A percentile compares a stretch with the other conserved stretches of the same genome.
These are phyloP conservation scores for Sylvilagus bachmani DNA, from an alignment of 2,113 vertebrate species.

Conservation along the genomic window DNA sequence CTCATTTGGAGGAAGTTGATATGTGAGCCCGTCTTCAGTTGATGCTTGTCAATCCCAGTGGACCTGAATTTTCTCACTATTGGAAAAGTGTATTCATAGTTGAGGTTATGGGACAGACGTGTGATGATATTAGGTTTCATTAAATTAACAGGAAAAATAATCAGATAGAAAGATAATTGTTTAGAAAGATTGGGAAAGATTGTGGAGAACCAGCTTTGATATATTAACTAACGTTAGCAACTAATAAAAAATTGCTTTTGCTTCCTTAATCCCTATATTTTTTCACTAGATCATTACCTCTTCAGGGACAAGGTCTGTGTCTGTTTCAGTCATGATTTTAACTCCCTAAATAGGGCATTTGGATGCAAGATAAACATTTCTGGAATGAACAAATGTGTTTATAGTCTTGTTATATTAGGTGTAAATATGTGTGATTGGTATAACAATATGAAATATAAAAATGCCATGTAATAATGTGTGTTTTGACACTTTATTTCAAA, in stretches of 20 bases:
- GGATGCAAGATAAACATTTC: background rate
- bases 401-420: background rate
- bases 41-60: background rate
- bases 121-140: background rate
- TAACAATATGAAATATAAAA: background rate
- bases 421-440: background rate
- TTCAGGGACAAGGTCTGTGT: background rate
- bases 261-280: background rate
- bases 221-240: background rate
- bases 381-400: background rate
- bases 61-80: background rate
- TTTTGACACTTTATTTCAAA: background rate
- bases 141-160: slow-evolving; percentile 8
- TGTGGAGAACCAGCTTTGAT: background rate
- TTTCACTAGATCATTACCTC: background rate
- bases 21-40: background rate
- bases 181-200: background rate
- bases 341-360: background rate
- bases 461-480: background rate
- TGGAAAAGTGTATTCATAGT: background rate
- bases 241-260: background rate
- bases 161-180: background rate
- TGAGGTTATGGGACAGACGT: background rate
- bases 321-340: background rate
- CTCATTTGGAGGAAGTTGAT: background rate